Conservation (phyloP, 2,797 vertebrate species). For the Oreortyx pictus region DNA sequence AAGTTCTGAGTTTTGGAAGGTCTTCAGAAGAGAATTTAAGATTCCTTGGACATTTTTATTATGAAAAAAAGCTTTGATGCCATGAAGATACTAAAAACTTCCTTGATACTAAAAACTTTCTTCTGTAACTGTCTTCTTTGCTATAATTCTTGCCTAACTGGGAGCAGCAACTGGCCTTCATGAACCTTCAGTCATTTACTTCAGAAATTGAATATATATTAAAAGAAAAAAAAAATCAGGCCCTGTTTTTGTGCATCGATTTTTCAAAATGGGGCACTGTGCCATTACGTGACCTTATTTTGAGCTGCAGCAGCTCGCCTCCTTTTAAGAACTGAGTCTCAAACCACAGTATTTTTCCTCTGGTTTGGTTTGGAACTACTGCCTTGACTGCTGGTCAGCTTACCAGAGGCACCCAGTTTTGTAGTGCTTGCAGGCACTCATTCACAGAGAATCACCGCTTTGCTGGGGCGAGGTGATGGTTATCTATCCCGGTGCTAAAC, state of each 20-base stretch:
- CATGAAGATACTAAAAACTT: neutral
- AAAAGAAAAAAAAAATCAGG: neutral
- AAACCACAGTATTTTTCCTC: neutral
- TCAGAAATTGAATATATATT: neutral
- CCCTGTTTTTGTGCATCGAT: neutral
- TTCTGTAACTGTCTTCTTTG: neutral
- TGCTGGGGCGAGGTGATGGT: neutral
- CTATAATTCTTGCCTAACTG: neutral
- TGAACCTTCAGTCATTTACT: neutral
- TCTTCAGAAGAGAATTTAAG: constrained; percentile 1
- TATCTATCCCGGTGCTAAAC: neutral
- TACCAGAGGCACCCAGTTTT: neutral
- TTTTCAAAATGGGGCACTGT: neutral
- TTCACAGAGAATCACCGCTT: neutral
- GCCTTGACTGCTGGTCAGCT: neutral
- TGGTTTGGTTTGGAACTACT: neutral
- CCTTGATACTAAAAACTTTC: too few relatives aligned
- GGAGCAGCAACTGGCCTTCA: neutral
- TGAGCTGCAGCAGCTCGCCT: neutral
- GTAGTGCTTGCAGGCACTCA: neutral
- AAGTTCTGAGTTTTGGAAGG: constrained; percentile 22
- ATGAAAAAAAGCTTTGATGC: constrained; percentile 4
- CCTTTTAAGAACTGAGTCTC: neutral
- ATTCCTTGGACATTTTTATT: constrained; percentile 2
- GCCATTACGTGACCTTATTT: neutral